Evolutionary conservation across 2,888 invertebrate genomes (phyloP), one percentile per base, ranked within the genome.

Genomic region (Agrotis exclamationis): DNA sequence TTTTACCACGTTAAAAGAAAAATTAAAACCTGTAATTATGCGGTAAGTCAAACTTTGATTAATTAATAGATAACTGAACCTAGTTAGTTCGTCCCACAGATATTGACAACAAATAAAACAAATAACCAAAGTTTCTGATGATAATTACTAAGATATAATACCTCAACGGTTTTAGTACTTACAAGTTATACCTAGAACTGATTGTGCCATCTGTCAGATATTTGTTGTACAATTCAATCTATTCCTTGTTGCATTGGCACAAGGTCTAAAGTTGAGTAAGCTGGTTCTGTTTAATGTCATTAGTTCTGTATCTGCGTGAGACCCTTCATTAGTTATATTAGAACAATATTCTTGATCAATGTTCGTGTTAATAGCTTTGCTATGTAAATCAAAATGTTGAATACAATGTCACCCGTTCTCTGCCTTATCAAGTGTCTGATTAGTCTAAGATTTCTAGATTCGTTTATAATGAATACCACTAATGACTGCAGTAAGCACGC

Each of bases 61-160:
- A 39, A 39, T 39, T 39, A 39, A 39, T 1, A 39, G 39, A 39
- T 39, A 39, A 39, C 39, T 11, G 39, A 56, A 56, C 33, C 39
- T 33, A n/a, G n/a, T 33, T 14, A n/a, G 33, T n/a, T n/a, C n/a
- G n/a, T 56, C 39, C 39, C 7, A 24, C 7, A 33, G n/a, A 24
- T 14, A 92, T 91, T 89, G 89, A 89, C 85, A 28, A 59, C 47
- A 14, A 47, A 83, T 78, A 80, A 87, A 87, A 89, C 82, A 86
- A 90, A 91, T 88, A 86, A 85, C n/a, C 73, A 47, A 89, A 91
- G 87, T 89, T 90, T 62, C 73, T 84, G 68, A 90, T 89, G 92
- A 93, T 93, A 92, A 94, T 93, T 92, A 92, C 90, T 84, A 91
- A 92, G 92, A 39, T 91, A 91, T 91, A 91, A 90, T 88, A 88